Base-by-base conservation (phyloP, 2,888 invertebrate genomes). In the Meteorus cinctellus region DNA sequence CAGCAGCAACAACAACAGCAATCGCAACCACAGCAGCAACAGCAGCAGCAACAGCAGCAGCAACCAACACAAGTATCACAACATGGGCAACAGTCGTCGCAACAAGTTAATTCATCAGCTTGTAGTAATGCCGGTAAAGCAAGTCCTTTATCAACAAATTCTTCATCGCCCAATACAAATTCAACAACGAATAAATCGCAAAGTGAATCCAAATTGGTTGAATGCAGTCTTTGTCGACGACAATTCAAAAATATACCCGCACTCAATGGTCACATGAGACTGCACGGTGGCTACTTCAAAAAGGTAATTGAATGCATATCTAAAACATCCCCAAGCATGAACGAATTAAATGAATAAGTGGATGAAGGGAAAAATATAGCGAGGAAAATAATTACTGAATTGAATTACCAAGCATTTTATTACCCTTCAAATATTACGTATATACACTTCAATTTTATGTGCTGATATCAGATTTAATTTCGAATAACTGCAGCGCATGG, bases 181-280 rank as follows among this genome's bases (percentile, higher is more conserved):
- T 83, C 88, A 72, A 86, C 88, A 68, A 87, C 82, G 81, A 90
- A 77, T 86, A 88, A 90, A 73, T 83, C 90, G 60, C 90, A 93
- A 83, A 90, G 92, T 60, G 95, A 96, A 83, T 92, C 93, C 77
- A 96, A 96, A 87, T 97, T 97, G 63, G 97, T 98, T 77, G 97
- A 97, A 90, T 98, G 98, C 91, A 97, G 96, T 90, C 92, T 98
- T 78, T 99, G 98, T 89, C 96, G 97, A 90, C 93, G 98, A 84
- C 96, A 96, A 89, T 99, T 98, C 91, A 98, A 98, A 91, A 98
- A 98, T 90, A 96, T 98, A 90, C 98, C 98, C 29, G 98, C 98
- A 36, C 93, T 99, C 75, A 99, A 99, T 90, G 98, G 98, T 10
- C 98, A 98, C 89, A 98, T 98, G 98, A 93, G 98, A 85, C 92